Evolutionary conservation across 2,888 invertebrate genomes (phyloP).

Genomic region (Brachypalpus laphriformis): DNA sequence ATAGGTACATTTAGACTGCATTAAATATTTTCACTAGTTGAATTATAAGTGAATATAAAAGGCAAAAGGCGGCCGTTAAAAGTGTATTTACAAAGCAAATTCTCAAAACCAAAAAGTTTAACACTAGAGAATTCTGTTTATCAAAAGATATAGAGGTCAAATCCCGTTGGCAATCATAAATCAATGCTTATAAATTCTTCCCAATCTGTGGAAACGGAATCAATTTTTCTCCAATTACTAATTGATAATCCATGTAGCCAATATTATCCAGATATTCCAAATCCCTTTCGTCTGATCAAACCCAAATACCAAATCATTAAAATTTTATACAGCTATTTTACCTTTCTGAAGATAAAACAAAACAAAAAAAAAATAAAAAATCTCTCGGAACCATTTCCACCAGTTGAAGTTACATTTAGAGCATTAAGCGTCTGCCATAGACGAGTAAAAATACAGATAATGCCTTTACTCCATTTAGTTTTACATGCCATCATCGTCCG

Average conservation of each 20-base stretch:
- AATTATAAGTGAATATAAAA: no score
- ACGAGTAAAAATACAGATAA: background rate
- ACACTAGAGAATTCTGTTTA: no score
- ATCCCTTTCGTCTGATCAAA: background rate
- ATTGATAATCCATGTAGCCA: constrained; percentile 20
- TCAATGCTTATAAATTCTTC: background rate
- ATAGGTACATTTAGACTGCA: no score
- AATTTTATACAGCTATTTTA: constrained; percentile 17
- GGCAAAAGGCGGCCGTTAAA: no score
- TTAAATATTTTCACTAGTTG: no score
- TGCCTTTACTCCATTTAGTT: constrained; percentile 26
- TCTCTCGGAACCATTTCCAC: background rate
- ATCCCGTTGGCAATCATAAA: no score
- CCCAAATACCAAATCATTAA: constrained; percentile 12
- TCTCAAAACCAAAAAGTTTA: no score
- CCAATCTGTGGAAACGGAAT: background rate
- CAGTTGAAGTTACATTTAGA: constrained; percentile 13
- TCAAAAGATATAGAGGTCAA: no score
- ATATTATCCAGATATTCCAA: background rate
- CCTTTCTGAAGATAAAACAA: background rate
- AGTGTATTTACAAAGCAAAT: no score
- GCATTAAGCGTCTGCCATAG: background rate
- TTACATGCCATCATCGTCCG: constrained; percentile 6
- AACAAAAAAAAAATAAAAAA: no score
- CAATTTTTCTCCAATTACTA: background rate